Evolutionary conservation across 2,113 vertebrate genomes (phyloP).

Genomic region (Seriola aureovittata): DNA sequence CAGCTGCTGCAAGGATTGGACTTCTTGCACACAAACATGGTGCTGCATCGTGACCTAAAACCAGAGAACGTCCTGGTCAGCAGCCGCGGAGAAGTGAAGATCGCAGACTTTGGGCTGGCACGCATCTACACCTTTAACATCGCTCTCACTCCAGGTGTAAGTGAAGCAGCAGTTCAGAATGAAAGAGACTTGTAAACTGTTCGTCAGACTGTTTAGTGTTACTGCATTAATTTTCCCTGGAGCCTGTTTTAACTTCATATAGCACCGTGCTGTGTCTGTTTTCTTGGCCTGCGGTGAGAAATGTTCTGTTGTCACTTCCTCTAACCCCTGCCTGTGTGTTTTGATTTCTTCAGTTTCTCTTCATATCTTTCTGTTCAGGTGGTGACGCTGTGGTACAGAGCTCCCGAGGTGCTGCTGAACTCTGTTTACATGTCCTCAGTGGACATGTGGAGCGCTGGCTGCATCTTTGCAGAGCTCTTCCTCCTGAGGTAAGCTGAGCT

Average conservation of each 20-base stretch:
- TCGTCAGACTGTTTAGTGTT: no score
- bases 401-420: conserved; percentile 85
- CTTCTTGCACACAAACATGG: conserved; percentile 85
- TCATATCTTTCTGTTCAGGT: conserved; percentile 70
- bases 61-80: conserved; percentile 85
- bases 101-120: conserved; percentile 86
- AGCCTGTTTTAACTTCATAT: background rate
- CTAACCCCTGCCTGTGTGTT: background rate
- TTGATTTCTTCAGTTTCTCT: background rate
- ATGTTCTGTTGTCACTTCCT: background rate
- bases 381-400: conserved; percentile 87
- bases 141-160: conserved; percentile 86
- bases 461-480: conserved; percentile 86
- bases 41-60: conserved; percentile 86
- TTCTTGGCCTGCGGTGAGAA: background rate
- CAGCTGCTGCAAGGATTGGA: conserved; percentile 85
- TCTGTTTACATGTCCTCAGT: conserved; percentile 84
- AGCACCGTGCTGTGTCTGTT: background rate
- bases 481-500: conserved; percentile 72
- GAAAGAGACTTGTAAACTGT: background rate
- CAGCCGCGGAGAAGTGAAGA: conserved; percentile 83
- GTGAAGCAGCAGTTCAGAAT: conserved; percentile 38
- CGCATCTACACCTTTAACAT: conserved; percentile 82
- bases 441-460: conserved; percentile 87
- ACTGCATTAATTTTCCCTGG: background rate